Percentiles rank a stretch among this genome's conserved stretches.
Evolutionary conservation across 2,113 vertebrate species (phyloP).

Genomic region (Planiliza haematocheilus): DNA sequence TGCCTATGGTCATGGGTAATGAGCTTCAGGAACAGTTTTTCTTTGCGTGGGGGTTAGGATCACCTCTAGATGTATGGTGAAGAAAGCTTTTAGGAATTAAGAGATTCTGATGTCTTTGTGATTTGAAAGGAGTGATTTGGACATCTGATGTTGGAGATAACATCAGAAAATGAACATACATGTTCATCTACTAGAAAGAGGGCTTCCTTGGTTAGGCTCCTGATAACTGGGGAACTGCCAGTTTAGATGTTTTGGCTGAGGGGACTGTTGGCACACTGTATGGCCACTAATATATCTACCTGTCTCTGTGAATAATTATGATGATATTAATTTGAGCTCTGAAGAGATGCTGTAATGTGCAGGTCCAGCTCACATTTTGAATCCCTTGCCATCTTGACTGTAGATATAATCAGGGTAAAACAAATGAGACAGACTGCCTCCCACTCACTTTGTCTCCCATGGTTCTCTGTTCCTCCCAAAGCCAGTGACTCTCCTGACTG

Average conservation of each 20-base stretch:
- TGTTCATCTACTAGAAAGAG: no score
- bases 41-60: neutral
- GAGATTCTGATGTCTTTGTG: neutral
- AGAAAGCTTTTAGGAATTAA: neutral
- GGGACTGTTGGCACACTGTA: neutral
- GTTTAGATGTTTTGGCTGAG: neutral
- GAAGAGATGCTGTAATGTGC: neutral
- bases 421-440: constrained; percentile 27
- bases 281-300: constrained; percentile 4
- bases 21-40: no score
- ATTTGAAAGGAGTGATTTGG: neutral
- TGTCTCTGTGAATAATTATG: constrained; percentile 18
- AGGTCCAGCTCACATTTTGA: constrained; percentile 8
- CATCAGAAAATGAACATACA: neutral
- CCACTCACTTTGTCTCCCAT: constrained; percentile 18
- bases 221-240: neutral
- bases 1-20: neutral
- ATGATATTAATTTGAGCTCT: constrained; percentile 14
- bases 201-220: neutral
- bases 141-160: neutral
- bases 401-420: constrained; percentile 20
- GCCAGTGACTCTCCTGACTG: constrained; percentile 33
- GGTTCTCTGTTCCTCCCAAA: constrained; percentile 6
- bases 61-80: neutral
- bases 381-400: constrained; percentile 12